Base-by-base conservation (phyloP, 2,888 invertebrate genomes). In the Melanotus villosus region DNA sequence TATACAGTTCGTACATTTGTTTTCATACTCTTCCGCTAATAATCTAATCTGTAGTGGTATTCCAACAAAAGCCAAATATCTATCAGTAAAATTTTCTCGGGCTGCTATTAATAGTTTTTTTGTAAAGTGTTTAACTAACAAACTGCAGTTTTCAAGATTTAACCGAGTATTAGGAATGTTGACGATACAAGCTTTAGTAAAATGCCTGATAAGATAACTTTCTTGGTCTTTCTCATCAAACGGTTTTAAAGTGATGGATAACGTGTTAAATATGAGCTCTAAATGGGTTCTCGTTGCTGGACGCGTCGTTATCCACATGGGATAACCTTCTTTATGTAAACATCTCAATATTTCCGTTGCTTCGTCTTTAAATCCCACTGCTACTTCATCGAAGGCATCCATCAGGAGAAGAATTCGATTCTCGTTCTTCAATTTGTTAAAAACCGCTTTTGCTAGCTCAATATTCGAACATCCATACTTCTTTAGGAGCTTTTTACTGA, bases 331-430 rank as follows among this genome's bases (percentile, higher is more conserved):
- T 2, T 58, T 16, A 3, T 23, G 6, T 4, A 63, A 26, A n/a
- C 26, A 19, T 12, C 7, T 21, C 9, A 34, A 26, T 19, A 68
- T 19, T 34, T 34, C 16, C 1, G 56, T 30, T 2, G 45, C 68
- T 23, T 43, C 36, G 6, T 64, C 16, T 23, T 57, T 57, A 16
- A 38, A 47, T 21, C 23, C 14, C 5, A 54, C 16, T 0, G 57
- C 21, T 12, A 68, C 12, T 47, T 68, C 68, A 23, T 68, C 68
- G 10, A 58, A 68, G 7, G 63, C 68, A 41, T 68, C 68, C 1
- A 68, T 47, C 1, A 68, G 56, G 2, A 68, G 16, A 16, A 68
- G 34, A 5, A 68, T 23, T 2, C 38, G 36, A 9, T 47, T 47
- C 19, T 45, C 6, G 2, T 18, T 14, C 16, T 57, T 10, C 12